Evolutionary conservation across 2,113 vertebrate genomes (phyloP), one percentile per base, ranked within the genome.

Genomic region (Colossoma macropomum): DNA sequence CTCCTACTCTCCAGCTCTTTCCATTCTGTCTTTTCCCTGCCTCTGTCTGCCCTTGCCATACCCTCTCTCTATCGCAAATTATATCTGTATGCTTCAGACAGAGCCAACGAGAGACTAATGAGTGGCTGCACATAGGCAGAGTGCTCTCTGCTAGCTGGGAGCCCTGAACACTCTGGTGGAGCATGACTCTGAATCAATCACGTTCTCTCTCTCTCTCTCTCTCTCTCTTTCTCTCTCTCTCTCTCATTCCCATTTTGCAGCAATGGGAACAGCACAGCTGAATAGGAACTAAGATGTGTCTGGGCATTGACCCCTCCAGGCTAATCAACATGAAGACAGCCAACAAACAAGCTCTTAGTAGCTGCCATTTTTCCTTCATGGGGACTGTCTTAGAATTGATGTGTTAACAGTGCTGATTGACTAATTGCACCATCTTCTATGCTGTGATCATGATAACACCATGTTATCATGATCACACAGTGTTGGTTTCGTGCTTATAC

Each of bases 111-210:
- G 60, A 77, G 27, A 32, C 28, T 79, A 86, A 79, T 74, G 52
- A 82, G 75, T 70, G 45, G 60, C n/a, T 62, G 28, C 69, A 82
- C 73, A 81, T 70, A 84, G 77, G 76, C 60, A 79, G 28, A 70
- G 12, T 21, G 63, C 77, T 45, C 25, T n/a, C 34, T 59, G n/a
- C 34, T 60, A n/a, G 32, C 74, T 75, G 23, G 74, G 52, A n/a
- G 54, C 54, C 23, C 54, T 75, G 54, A 45, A 45, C 38, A 21
- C 17, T 28, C 25, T 4, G n/a, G n/a, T 25, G 16, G n/a, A 48
- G 59, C 56, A 63, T 66, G 38, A 30, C 41, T 54, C 59, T 80
- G 38, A 45, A n/a, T 73, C 68, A 28, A 9, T 80, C 34, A 50
- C 21, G 38, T 17, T 48, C 54, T 77, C 52, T 83, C 25, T 32